Base-by-base conservation (phyloP, 2,113 vertebrate genomes). In the Platichthys stellatus region DNA sequence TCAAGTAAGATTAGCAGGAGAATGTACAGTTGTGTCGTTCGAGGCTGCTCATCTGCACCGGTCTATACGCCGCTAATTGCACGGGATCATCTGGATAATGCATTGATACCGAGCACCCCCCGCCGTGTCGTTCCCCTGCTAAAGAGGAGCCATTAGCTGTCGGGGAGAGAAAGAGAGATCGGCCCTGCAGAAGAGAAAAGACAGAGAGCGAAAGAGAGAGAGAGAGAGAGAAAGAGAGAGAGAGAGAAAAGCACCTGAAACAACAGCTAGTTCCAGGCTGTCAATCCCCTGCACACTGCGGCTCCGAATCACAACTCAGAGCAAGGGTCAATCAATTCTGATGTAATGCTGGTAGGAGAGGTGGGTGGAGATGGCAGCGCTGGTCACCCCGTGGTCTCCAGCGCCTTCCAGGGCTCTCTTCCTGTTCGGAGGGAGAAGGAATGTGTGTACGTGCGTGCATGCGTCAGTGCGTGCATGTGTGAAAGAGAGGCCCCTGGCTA, bases 251-350 rank as follows among this genome's bases (percentile, higher is more conserved):
- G 7, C 88, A 90, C 84, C 86, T 90, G 74, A 88, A 92, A 91
- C 60, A 80, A 88, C 74, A 90, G 21, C 74, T 26, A 76, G 70
- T 83, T 80, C 59, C 76, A 80, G 61, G 47, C 83, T 87, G 79
- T 92, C 81, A 85, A 80, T 87, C 84, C 69, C 23, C 28, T 68
- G 76, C 76, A 72, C 20, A 58, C 51, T 74, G 73, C 77, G 69
- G 72, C 78, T 81, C 63, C 24, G 35, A 76, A 86, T 69, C 82
- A 82, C 68, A 76, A 76, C 53, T 82, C 71, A 51, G 81, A 68
- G 38, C 84, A 89, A 71, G 83, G 90, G 88, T 92, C 91, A 93
- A 90, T 90, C 77, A 88, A 88, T 92, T 90, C 88, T 92, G 89
- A 93, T 92, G 90, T 90, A 89, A 92, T 78, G 71, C 87, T 87